Conservation (phyloP, 2,888 invertebrate genomes). For the Hirtodrosophila confusa region DNA sequence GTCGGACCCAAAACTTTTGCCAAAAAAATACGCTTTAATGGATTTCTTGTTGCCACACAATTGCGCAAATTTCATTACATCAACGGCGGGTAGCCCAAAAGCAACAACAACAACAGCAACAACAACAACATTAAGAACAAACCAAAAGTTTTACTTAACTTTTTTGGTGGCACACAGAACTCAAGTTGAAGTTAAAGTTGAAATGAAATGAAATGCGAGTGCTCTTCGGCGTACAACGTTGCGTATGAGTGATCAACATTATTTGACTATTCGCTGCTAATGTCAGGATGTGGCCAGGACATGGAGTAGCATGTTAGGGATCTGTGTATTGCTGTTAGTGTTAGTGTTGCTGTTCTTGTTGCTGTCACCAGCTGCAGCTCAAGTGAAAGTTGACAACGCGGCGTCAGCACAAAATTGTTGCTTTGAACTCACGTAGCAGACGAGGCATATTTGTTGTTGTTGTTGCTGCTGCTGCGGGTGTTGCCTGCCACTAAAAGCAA, state of each 20-base stretch:
- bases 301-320: slow-evolving; percentile 8
- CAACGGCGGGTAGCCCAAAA: slow-evolving; percentile 52
- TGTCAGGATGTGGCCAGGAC: slow-evolving; percentile 39
- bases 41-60: slow-evolving; percentile 68
- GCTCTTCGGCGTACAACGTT: slow-evolving; percentile 49
- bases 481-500: slow-evolving; percentile 62
- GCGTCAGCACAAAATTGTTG: slow-evolving; percentile 70
- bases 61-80: slow-evolving; percentile 76
- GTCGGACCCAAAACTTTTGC: slow-evolving; percentile 61
- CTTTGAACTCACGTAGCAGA: slow-evolving; percentile 62
- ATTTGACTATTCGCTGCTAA: slow-evolving; percentile 76
- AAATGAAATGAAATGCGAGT: slow-evolving; percentile 52
- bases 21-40: slow-evolving; percentile 71
- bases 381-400: slow-evolving; percentile 78
- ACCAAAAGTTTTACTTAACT: slow-evolving; percentile 59
- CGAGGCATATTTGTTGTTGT: slow-evolving; percentile 47
- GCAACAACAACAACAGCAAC: slow-evolving; percentile 23
- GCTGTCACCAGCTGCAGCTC: slow-evolving; percentile 70
- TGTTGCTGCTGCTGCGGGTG: slow-evolving; percentile 26
- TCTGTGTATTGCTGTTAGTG: neutral
- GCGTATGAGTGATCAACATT: slow-evolving; percentile 72
- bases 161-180: slow-evolving; percentile 48
- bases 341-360: slow-evolving; percentile 5
- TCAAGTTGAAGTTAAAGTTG: slow-evolving; percentile 59
- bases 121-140: slow-evolving; percentile 15